Evolutionary conservation across 2,888 invertebrate genomes (phyloP).

Genomic region (Chrysolina americana): DNA sequence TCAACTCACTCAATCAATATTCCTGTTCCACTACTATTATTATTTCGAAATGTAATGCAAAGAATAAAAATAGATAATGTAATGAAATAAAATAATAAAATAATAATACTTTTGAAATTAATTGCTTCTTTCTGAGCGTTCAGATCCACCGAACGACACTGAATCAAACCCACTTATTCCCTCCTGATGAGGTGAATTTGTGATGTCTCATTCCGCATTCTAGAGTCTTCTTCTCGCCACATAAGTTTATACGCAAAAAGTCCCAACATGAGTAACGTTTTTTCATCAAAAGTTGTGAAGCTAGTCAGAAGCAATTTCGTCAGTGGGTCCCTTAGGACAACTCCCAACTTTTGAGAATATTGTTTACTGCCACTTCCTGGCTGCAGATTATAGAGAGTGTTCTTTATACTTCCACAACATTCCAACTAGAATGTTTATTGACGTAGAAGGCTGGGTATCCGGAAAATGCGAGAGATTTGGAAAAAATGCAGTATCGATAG

Average conservation of each 20-base stretch:
- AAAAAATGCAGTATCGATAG: neutral
- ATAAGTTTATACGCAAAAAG: slow-evolving; percentile 17
- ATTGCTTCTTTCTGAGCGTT: neutral
- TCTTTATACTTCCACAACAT: slow-evolving; percentile 36
- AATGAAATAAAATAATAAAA: too few relatives aligned
- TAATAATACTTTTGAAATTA: too few relatives aligned
- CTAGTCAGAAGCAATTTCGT: slow-evolving; percentile 57
- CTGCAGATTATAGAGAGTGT: slow-evolving; percentile 41
- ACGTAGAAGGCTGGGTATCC: neutral
- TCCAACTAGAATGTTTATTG: neutral
- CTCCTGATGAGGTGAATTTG: slow-evolving; percentile 2
- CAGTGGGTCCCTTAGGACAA: slow-evolving; percentile 52
- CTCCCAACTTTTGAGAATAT: slow-evolving; percentile 58
- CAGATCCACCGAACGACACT: neutral
- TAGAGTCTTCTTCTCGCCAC: neutral
- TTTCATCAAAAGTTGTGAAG: slow-evolving; percentile 56
- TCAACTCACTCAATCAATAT: too few relatives aligned
- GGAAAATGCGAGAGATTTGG: neutral
- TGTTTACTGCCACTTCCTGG: slow-evolving; percentile 54
- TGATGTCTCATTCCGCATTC: slow-evolving; percentile 19
- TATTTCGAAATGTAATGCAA: too few relatives aligned
- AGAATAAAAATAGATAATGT: too few relatives aligned
- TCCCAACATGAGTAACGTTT: slow-evolving; percentile 36
- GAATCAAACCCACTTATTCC: neutral
- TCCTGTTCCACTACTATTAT: too few relatives aligned